Evolutionary conservation across 2,113 vertebrate genomes (phyloP), one percentile per base, ranked within the genome.

Genomic region (Dryoscopus gambensis): DNA sequence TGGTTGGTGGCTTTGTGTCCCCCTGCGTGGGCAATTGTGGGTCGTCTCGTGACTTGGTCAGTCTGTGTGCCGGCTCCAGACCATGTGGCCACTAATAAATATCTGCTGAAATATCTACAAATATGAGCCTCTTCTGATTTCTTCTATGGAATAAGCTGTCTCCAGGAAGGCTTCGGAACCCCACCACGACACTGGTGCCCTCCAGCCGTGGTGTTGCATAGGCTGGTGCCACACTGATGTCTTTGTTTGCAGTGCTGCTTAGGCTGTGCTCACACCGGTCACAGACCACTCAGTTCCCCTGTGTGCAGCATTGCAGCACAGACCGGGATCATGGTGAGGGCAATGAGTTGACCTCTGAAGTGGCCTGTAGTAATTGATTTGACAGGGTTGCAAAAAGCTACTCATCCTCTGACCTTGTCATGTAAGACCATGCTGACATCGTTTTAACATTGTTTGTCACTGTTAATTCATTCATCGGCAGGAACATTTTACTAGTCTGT

Each of bases 281-380:
- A 33, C 46, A 67, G 57, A 37, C 10, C 44, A 4, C 46, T 53
- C 37, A 4, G 7, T 5, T 84, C 9, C 35, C 37, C 28, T 1
- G 1, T 7, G 27, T 12, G 39, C 27, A 37, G 7, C 7, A 0
- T 10, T 62, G 50, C 59, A 73, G 49, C 35, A 17, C 25, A 76
- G 78, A 49, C 37, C 46, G 13, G 57, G 22, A 55, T 17, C 59
- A 10, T 3, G 19, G 67, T 2, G 12, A 96, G 88, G 59, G 59
- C 60, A 93, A 25, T 0, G 7, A 91, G 39, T 0, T 86, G 90
- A 90, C 75, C 71, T 92, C 76, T 77, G 71, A 69, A 74, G 50
- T 31, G 28, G n/a, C 49, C 40, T 53, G 20, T 2, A 44, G 75
- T 83, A 97, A 94, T 94, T 87, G 88, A 88, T 93, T 74, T 67